Evolutionary conservation across 2,888 invertebrate species (phyloP).

Genomic region (Carabus problematicus): DNA sequence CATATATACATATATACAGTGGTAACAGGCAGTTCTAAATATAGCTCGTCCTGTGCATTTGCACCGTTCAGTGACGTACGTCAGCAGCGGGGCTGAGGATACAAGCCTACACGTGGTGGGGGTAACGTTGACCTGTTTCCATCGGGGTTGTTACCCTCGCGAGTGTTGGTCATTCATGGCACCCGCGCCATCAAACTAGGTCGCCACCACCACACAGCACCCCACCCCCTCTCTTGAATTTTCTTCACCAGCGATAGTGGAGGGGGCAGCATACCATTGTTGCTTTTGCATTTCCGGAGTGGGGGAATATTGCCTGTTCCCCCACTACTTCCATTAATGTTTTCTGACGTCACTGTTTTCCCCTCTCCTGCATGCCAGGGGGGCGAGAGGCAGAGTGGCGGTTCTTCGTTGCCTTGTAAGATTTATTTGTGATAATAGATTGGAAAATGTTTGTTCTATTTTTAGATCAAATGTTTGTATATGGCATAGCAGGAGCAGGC

Average conservation of each 20-base stretch:
- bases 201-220: slow-evolving; percentile 8
- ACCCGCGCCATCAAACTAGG: slow-evolving; percentile 24
- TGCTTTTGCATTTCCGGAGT: slow-evolving; percentile 1
- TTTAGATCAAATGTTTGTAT: no score
- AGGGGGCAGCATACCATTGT: slow-evolving; percentile 1
- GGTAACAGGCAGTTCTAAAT: slow-evolving; percentile 9
- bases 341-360: slow-evolving; percentile 18
- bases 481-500: no score
- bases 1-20: no score
- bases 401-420: neutral
- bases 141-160: slow-evolving; percentile 57
- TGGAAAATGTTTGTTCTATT: no score
- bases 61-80: neutral
- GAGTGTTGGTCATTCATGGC: slow-evolving; percentile 55
- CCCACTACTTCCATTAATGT: slow-evolving; percentile 8
- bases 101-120: slow-evolving; percentile 6
- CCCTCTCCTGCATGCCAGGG: neutral
- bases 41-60: slow-evolving; percentile 10
- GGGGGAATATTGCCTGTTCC: neutral
- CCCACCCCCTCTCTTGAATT: slow-evolving; percentile 10
- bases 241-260: neutral
- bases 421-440: no score
- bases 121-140: slow-evolving; percentile 49
- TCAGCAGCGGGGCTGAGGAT: neutral
- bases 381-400: neutral